These are phyloP conservation scores for Agrotis exclamationis DNA, from an alignment of 2,888 invertebrate genomes.

Conservation along the genomic window DNA sequence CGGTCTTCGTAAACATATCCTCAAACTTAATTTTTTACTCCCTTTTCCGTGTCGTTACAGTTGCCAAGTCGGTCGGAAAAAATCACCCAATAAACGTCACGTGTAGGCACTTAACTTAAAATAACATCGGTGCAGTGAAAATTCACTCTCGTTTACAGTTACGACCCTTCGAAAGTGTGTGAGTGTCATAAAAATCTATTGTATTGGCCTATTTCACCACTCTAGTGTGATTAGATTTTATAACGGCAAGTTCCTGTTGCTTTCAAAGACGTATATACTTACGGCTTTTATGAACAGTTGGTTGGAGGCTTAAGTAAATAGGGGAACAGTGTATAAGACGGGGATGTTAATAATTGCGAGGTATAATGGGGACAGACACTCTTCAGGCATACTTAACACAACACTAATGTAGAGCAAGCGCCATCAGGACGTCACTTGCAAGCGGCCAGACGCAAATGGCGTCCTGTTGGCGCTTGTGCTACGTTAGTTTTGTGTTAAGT, in stretches of 20 bases:
- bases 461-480: too few species aligned
- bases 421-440: too few species aligned
- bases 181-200: conserved; percentile 57
- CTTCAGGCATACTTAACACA: too few species aligned
- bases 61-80: background rate
- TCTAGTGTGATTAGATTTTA: conserved; percentile 52
- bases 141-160: conserved; percentile 44
- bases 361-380: too few species aligned
- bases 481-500: too few species aligned
- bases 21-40: too few species aligned
- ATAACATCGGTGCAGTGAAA: conserved; percentile 37
- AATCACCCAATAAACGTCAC: conserved; percentile 3
- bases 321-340: too few species aligned
- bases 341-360: too few species aligned
- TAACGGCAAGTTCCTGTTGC: conserved; percentile 37
- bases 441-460: too few species aligned
- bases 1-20: too few species aligned
- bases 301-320: background rate
- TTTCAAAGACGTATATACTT: conserved; percentile 28
- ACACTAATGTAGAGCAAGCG: too few species aligned
- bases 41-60: background rate
- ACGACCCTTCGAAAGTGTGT: conserved; percentile 46
- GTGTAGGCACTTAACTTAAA: conserved; percentile 20
- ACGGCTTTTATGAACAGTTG: background rate
- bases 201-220: conserved; percentile 41